Percentiles rank a stretch among this genome's conserved stretches.
Conservation (phyloP, 2,797 vertebrate species). For the Erethizon dorsatum region DNA sequence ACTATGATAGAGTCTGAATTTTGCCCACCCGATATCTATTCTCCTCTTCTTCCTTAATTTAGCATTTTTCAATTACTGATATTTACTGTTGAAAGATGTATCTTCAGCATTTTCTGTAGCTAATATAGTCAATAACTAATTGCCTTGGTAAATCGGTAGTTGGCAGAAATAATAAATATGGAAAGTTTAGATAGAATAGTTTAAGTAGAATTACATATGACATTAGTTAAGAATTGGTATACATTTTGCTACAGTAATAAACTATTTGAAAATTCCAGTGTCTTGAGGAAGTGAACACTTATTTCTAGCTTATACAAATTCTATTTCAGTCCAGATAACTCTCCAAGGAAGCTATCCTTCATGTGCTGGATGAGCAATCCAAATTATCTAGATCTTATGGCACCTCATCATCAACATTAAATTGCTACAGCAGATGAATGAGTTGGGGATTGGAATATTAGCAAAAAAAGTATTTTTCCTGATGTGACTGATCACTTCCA, state of each 20-base stretch:
- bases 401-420: background rate
- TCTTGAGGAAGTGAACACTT: background rate
- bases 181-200: background rate
- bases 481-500: background rate
- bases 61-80: conserved; percentile 48
- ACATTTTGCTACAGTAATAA: background rate
- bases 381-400: background rate
- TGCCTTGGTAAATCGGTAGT: conserved; percentile 12
- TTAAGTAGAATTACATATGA: background rate
- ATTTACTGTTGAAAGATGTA: background rate
- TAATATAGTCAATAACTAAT: background rate
- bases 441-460: background rate
- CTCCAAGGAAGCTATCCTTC: background rate
- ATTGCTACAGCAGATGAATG: background rate
- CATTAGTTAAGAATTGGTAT: background rate
- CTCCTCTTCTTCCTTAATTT: background rate
- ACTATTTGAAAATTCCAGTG: background rate
- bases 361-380: background rate
- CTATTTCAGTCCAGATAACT: background rate
- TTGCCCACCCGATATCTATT: conserved; percentile 9
- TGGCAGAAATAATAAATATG: conserved; percentile 17
- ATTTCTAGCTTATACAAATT: background rate
- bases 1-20: background rate
- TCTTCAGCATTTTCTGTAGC: conserved; percentile 50
- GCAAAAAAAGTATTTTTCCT: background rate